Percentiles rank a stretch among this genome's conserved stretches.
Evolutionary conservation across 2,797 vertebrate genomes (phyloP).

Genomic region (Falco rusticolus): DNA sequence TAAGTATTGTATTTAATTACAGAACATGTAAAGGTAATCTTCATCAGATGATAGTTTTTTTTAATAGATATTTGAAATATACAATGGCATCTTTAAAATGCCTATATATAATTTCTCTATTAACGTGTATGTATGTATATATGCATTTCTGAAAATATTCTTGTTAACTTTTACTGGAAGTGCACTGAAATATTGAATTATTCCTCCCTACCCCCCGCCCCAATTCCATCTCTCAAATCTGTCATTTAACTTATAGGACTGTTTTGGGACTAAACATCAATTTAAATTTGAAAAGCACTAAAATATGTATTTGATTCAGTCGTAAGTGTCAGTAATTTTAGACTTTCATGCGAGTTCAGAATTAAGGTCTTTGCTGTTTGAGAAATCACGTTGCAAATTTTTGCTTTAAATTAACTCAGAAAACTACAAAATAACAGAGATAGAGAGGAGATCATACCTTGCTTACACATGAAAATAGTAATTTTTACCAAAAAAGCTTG

Average conservation of each 20-base stretch:
- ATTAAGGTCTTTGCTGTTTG: not conserved
- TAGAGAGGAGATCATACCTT: not conserved
- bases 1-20: not conserved
- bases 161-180: not conserved
- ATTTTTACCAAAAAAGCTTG: not conserved
- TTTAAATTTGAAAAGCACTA: not conserved
- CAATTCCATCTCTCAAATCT: not conserved
- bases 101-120: not conserved
- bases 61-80: not conserved
- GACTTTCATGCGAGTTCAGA: not conserved
- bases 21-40: not conserved
- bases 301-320: not conserved
- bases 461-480: not conserved
- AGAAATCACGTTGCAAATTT: not conserved
- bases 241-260: not conserved
- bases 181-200: not conserved
- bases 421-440: not conserved
- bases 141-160: not conserved
- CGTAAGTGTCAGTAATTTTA: constrained; percentile 22
- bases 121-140: not conserved
- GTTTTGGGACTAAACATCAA: not conserved
- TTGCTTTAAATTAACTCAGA: not conserved
- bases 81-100: not conserved
- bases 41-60: not conserved
- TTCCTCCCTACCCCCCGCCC: too few species aligned